Evolutionary conservation across 2,888 invertebrate species (phyloP).

Genomic region (Drosophila barbarae): DNA sequence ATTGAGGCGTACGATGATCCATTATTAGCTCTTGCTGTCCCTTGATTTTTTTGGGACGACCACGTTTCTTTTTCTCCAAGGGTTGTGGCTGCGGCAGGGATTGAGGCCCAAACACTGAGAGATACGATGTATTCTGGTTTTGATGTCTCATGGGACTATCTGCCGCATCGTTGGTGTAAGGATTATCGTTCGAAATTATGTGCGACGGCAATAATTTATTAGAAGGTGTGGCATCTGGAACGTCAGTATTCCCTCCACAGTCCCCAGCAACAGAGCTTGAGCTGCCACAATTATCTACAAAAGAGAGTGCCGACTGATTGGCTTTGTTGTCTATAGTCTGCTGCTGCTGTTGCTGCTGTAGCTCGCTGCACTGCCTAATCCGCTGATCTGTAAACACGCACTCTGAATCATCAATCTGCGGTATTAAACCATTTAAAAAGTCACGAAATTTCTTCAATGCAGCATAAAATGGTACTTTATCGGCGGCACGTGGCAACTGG

Average conservation of each 20-base stretch:
- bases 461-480: constrained; percentile 98
- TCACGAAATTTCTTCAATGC: constrained; percentile 97
- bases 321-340: constrained; percentile 7
- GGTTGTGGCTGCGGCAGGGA: constrained; percentile 45
- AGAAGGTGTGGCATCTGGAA: constrained; percentile 19
- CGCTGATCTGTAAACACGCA: constrained; percentile 90
- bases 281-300: constrained; percentile 28
- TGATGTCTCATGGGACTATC: constrained; percentile 37
- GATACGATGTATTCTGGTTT: constrained; percentile 40
- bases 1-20: constrained; percentile 82
- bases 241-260: constrained; percentile 30
- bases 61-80: constrained; percentile 92
- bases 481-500: constrained; percentile 97
- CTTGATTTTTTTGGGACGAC: constrained; percentile 88
- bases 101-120: constrained; percentile 43
- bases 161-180: constrained; percentile 1
- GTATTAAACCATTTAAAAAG: constrained; percentile 91
- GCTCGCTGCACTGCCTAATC: constrained; percentile 84
- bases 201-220: constrained; percentile 42
- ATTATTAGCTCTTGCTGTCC: constrained; percentile 74
- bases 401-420: constrained; percentile 92
- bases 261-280: constrained; percentile 8
- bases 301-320: constrained; percentile 19
- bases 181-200: constrained; percentile 28
- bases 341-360: constrained; percentile 7